Evolutionary conservation across 2,888 invertebrate species (phyloP), one percentile per base, ranked within the genome.

Genomic region (Aleiodes alternator): DNA sequence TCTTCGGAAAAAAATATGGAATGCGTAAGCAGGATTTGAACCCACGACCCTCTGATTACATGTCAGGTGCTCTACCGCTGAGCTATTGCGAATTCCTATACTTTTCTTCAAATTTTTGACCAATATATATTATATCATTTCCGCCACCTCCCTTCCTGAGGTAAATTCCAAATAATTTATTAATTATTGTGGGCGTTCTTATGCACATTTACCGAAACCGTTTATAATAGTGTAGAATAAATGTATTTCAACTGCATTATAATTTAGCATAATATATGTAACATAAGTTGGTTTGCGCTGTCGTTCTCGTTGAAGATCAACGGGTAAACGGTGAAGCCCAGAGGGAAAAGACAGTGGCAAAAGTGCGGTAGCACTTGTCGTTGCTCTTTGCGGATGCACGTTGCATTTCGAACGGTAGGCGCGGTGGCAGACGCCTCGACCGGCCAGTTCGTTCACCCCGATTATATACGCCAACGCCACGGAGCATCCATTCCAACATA

Each of bases 371-470:
- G 82, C 84, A 85, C 84, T 83, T 84, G 85, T 84, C 82, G 82
- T 82, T 82, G 43, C 84, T 87, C 85, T 84, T 87, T 87, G 87
- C 84, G 83, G 79, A 87, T 87, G 85, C 87, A 81, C 83, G 80
- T 79, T 86, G 86, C 86, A 86, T 86, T 64, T 83, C 78, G 75
- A 82, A 75, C 80, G 80, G 80, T 81, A 70, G 73, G 69, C 73
- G 69, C 75, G 75, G 71, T 75, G 70, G 75, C 73, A 77, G 81
- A 84, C 83, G 82, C 81, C 81, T 81, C 79, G 80, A 81, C 82
- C 81, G 80, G 79, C 72, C 81, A 81, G 86, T 84, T 84, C 86
- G 81, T 86, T 86, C 86, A 86, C 86, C 86, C 79, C 82, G 72
- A 61, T 74, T 55, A 59, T 55, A 53, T 74, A 51, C 61, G 64